Conservation (phyloP, 1,140 invertebrate species). For the Zaprionus inermis region DNA sequence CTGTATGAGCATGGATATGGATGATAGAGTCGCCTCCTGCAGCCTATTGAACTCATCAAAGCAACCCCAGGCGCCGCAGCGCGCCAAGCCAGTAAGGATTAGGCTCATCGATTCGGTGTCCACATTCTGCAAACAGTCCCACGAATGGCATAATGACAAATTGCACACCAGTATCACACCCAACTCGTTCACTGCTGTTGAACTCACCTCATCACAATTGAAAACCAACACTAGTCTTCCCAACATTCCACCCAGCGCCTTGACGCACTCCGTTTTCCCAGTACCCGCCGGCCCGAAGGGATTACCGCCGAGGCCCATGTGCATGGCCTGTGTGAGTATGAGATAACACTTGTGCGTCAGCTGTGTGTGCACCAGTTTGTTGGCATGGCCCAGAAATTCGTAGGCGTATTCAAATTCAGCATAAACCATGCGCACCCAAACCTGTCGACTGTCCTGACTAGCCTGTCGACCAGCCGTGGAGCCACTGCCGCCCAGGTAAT, state of each 20-base stretch:
- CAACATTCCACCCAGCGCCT: constrained; percentile 95
- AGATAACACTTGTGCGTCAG: constrained; percentile 98
- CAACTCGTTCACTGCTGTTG: neutral
- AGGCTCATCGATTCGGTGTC: constrained; percentile 97
- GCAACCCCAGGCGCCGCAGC: constrained; percentile 99
- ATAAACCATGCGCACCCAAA: constrained; percentile 91
- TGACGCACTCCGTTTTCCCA: constrained; percentile 99
- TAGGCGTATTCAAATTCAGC: constrained; percentile 98
- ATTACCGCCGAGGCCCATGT: constrained; percentile 98
- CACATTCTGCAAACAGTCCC: constrained; percentile 89
- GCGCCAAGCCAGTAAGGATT: constrained; percentile 95
- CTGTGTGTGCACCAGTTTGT: constrained; percentile 96
- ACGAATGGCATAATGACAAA: constrained; percentile 63
- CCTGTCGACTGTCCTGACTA: constrained; percentile 70
- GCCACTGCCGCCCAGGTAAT: constrained; percentile 69
- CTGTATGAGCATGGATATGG: constrained; percentile 95
- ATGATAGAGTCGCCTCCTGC: constrained; percentile 95
- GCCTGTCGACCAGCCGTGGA: neutral
- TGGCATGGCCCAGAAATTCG: constrained; percentile 97
- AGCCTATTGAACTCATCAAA: constrained; percentile 99
- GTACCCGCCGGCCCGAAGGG: constrained; percentile 99
- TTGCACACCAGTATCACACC: constrained; percentile 20
- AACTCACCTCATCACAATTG: constrained; percentile 97
- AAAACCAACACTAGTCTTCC: constrained; percentile 97
- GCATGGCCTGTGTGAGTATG: constrained; percentile 97